Base-by-base conservation (phyloP, 2,888 invertebrate genomes). In the Alcis repandata region DNA sequence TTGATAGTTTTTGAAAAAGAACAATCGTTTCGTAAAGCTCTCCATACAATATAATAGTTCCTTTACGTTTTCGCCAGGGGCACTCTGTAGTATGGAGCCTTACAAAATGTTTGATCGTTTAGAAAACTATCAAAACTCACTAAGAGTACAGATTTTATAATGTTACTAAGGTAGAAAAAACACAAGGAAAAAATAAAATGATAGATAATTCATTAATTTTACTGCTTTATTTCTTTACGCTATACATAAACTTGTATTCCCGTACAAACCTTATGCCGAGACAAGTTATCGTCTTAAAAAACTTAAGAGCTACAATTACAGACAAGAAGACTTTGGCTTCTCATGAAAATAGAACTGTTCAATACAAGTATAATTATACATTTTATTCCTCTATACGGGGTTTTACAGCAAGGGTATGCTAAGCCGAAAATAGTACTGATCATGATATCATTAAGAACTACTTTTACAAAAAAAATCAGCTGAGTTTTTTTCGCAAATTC, bases 261-360 rank as follows among this genome's bases (percentile, higher is more conserved):
- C 76, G 59, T 68, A 86, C 83, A 84, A 52, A 74, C 70, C 68
- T 71, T 69, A 73, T 60, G 67, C 74, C 72, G 78, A 80, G 84
- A 83, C 79, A 83, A 81, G 82, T 83, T 79, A 79, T 75, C 74
- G 71, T 73, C 76, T 78, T 79, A 76, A 62, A 85, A 81, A 83
- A 82, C 79, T 84, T 88, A 87, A 27, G 27, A 27, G 69, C 75
- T 81, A 83, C 72, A 78, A 73, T 75, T 81, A 83, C 72, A 78
- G 87, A 79, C 74, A 82, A 88, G 91, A 92, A 92, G 90, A 89
- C 91, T 92, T 91, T 90, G 91, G 91, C 91, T 92, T 86, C 90
- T 84, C 74, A 78, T 73, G 76, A 85, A 84, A 82, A 81, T 83
- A 85, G 76, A 86, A 86, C 79, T 78, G 76, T 71, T 78, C 33